Evolutionary conservation across 1,140 invertebrate genomes (phyloP).

Genomic region (Drosophila serrata): DNA sequence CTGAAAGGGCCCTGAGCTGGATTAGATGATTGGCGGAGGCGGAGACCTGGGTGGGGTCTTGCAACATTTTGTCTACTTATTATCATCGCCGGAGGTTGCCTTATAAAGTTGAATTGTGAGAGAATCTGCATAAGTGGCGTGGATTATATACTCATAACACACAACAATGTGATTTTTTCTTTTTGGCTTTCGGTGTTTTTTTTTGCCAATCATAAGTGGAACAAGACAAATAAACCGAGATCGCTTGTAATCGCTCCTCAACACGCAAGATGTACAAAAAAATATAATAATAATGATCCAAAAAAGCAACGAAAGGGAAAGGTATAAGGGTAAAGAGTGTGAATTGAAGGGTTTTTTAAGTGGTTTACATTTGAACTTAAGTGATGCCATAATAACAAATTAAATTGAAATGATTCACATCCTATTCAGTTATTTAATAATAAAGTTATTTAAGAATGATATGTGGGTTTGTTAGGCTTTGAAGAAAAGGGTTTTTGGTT

Average conservation of each 20-base stretch:
- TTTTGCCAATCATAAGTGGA: conserved; percentile 50
- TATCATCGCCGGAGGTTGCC: conserved; percentile 22
- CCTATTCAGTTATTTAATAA: neutral
- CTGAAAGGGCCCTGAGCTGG: conserved; percentile 56
- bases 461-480: neutral
- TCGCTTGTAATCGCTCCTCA: conserved; percentile 34
- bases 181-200: conserved; percentile 5
- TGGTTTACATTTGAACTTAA: neutral
- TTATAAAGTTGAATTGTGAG: conserved; percentile 61
- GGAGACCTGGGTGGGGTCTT: conserved; percentile 17
- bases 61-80: conserved; percentile 48
- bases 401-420: neutral
- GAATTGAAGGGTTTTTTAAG: conserved; percentile 8
- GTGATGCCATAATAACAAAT: neutral
- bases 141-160: conserved; percentile 48
- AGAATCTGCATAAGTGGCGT: conserved; percentile 61
- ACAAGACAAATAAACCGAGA: conserved; percentile 50
- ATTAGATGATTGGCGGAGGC: conserved; percentile 64
- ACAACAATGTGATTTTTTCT: conserved; percentile 39
- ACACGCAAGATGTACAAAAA: conserved; percentile 19
- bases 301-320: neutral
- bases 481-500: neutral
- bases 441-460: neutral
- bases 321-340: conserved; percentile 4
- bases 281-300: conserved; percentile 1